Evolutionary conservation across 2,113 vertebrate species (phyloP).

Genomic region (Dromaius novaehollandiae): DNA sequence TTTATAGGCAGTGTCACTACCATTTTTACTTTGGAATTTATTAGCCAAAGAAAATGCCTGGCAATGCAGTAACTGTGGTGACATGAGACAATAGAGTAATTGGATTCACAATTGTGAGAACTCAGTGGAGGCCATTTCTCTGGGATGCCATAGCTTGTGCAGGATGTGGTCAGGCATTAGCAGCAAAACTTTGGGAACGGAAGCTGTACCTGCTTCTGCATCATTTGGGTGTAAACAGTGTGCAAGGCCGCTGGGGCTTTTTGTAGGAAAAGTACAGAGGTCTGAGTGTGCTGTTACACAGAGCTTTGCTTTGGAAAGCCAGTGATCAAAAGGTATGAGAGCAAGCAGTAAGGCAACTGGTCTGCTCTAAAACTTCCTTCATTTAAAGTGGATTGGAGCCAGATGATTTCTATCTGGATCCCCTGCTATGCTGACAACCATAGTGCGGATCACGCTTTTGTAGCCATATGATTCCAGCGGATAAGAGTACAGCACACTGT

Average conservation of each 20-base stretch:
- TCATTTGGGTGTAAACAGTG: neutral
- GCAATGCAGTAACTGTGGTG: neutral
- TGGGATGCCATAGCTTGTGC: neutral
- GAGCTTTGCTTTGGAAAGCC: neutral
- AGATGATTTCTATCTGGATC: neutral
- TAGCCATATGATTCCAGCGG: accelerated
- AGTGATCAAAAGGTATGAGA: neutral
- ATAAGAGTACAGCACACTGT: neutral
- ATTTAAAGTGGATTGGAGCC: neutral
- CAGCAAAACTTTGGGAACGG: neutral
- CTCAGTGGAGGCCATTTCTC: neutral
- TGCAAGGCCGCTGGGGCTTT: neutral
- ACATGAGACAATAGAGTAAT: neutral
- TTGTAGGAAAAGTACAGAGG: neutral
- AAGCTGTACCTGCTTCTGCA: neutral
- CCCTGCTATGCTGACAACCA: neutral
- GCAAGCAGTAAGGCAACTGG: neutral
- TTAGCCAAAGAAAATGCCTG: neutral
- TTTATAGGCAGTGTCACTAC: neutral
- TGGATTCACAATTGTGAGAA: neutral
- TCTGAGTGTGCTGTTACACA: accelerated
- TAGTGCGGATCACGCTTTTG: neutral
- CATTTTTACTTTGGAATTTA: neutral
- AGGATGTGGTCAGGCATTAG: neutral
- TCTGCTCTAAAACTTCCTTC: neutral